Base-by-base conservation (phyloP, 2,888 invertebrate species). In the Branchellion lobata region DNA sequence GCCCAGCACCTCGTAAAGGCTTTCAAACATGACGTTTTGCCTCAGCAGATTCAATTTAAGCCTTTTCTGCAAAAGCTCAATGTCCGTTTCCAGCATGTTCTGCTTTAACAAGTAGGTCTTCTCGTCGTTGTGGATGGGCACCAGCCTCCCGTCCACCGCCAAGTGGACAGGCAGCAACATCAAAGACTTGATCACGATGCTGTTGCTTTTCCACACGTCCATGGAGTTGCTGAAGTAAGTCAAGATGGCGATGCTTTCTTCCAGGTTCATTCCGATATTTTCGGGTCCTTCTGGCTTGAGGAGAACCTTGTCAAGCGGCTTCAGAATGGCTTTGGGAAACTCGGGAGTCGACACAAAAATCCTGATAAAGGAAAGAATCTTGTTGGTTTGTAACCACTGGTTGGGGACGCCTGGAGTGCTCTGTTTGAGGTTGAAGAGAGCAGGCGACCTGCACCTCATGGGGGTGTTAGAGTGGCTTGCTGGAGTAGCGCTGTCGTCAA, bases 141-240 rank as follows among this genome's bases (percentile, higher is more conserved):
- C 80, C 33, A 82, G 29, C 61, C 81, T 77, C 2, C 82, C 83
- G n/a, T 82, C 80, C 1, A 82, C 79, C 21, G 83, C 79, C 29
- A 82, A 61, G 75, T 81, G 84, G 27, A 83, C 61, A 1, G 84
- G 83, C 31, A 84, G 80, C 11, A 72, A 53, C 18, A 82, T 57
- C 36, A 84, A 80, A 14, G 77, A 74, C n/a, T 75, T 34, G 14
- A 78, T 75, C 1, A 79, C 51, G 27, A 69, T 74, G 21, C 53
- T 29, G 33, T 81, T 79, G 5, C 78, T 71, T 40, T 81, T 53
- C 83, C 83, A 82, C 8, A 51, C 33, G 14, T 81, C 81, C 0
- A 80, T 51, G n/a, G 81, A 80, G 51, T 84, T 83, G 74, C 73
- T 81, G 81, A 83, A 84, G 74, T 84, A 84, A 68, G 82, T 83